Conservation (phyloP, 2,797 vertebrate genomes). For the Molossus alvarezi region DNA sequence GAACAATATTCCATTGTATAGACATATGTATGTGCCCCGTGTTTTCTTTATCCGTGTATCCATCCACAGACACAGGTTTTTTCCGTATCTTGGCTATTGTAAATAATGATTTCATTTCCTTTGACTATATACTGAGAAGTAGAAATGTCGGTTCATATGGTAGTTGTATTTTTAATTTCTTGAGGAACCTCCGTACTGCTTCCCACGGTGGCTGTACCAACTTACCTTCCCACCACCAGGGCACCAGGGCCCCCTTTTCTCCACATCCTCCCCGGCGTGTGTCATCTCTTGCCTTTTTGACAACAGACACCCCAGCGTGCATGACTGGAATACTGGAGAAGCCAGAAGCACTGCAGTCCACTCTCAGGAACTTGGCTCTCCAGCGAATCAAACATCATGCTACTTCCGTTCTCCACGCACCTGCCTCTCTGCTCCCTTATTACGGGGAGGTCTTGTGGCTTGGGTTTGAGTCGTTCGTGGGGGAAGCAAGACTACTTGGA, state of each 20-base stretch:
- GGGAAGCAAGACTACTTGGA: neutral
- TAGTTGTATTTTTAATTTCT: neutral
- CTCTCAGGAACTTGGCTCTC: slow-evolving; percentile 41
- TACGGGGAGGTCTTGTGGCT: neutral
- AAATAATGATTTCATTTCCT: too few species aligned
- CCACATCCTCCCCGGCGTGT: neutral
- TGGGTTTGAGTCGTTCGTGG: neutral
- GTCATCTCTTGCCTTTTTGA: neutral
- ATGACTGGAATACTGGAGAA: neutral
- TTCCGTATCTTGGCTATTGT: neutral
- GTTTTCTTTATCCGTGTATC: neutral
- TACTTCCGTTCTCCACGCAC: neutral
- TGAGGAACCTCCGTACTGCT: neutral
- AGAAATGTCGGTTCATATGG: neutral
- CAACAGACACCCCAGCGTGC: neutral
- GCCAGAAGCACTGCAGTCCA: slow-evolving; percentile 22
- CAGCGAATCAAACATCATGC: neutral
- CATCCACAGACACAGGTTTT: neutral
- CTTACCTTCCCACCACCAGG: neutral
- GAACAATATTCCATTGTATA: neutral
- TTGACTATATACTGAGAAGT: neutral
- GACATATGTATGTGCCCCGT: neutral
- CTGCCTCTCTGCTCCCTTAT: neutral
- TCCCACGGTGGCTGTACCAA: neutral
- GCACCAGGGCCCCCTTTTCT: neutral